Conservation (phyloP, 2,888 invertebrate species). For the Eueremaeus valkanovi region DNA sequence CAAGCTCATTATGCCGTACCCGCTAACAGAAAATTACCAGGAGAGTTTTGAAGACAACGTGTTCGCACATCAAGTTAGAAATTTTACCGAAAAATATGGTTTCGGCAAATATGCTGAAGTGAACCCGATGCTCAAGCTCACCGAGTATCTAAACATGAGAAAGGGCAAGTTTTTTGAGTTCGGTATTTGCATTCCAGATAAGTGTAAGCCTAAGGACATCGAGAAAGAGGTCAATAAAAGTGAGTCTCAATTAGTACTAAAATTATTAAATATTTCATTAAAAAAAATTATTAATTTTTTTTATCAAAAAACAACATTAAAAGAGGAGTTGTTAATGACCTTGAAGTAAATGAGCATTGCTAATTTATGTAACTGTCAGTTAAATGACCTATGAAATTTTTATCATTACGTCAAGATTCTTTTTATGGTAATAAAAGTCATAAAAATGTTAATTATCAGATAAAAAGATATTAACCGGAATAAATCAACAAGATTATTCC, state of each 20-base stretch:
- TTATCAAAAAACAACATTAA: no score
- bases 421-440: no score
- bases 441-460: no score
- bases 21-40: not conserved
- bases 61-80: not conserved
- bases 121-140: constrained; percentile 30
- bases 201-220: constrained; percentile 37
- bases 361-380: no score
- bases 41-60: not conserved
- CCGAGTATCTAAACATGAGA: constrained; percentile 25
- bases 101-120: constrained; percentile 22
- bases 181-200: constrained; percentile 41
- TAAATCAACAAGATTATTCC: no score
- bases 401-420: no score
- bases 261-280: not conserved
- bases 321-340: no score
- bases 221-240: constrained; percentile 33
- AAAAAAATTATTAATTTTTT: not conserved
- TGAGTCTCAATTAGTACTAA: not conserved
- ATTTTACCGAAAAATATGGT: not conserved
- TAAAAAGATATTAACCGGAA: no score
- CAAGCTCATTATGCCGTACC: constrained; percentile 26
- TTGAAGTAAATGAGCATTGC: no score
- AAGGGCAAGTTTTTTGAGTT: constrained; percentile 30
- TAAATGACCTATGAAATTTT: no score